These are phyloP conservation scores for Spondyliosoma cantharus DNA, from an alignment of 2,797 vertebrate genomes.

Conservation along the genomic window DNA sequence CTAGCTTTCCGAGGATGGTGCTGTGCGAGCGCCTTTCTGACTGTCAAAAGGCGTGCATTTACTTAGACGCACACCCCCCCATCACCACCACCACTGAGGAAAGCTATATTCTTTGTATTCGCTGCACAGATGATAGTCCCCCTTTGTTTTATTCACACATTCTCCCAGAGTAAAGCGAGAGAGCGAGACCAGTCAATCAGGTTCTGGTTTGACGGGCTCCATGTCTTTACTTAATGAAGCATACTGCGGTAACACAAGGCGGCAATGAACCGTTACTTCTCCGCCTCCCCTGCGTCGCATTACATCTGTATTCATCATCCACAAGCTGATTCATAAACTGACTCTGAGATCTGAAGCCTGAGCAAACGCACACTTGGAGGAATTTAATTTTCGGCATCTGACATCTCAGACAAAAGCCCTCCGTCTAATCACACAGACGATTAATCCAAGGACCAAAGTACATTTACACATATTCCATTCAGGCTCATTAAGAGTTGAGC, in stretches of 20 bases:
- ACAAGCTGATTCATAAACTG: conserved; percentile 13
- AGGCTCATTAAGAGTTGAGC: conserved; percentile 44
- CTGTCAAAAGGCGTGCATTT: conserved; percentile 48
- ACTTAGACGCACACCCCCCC: conserved; percentile 2
- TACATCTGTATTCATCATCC: conserved; percentile 27
- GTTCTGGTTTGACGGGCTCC: conserved; percentile 71
- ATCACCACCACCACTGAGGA: conserved; percentile 22
- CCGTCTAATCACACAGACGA: conserved; percentile 18
- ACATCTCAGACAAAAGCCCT: conserved; percentile 24
- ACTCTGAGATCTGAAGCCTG: conserved; percentile 7
- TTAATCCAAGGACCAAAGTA: conserved; percentile 38
- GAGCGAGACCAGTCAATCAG: conserved; percentile 59
- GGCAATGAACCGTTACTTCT: conserved; percentile 62
- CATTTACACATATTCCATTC: conserved; percentile 48
- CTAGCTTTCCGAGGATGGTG: conserved; percentile 45
- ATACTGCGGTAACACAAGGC: conserved; percentile 56
- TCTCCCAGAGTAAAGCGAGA: conserved; percentile 17
- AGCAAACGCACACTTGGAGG: conserved; percentile 6
- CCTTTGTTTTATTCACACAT: conserved; percentile 22
- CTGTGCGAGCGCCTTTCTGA: conserved; percentile 37
- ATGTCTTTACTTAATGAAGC: conserved; percentile 73
- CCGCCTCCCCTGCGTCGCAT: conserved; percentile 19
- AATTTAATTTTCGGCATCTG: conserved; percentile 15
- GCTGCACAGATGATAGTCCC: conserved; percentile 12
- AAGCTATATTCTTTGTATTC: conserved; percentile 34